Base-by-base conservation (phyloP, 1,140 invertebrate species). In the Saxidomus purpurata region DNA sequence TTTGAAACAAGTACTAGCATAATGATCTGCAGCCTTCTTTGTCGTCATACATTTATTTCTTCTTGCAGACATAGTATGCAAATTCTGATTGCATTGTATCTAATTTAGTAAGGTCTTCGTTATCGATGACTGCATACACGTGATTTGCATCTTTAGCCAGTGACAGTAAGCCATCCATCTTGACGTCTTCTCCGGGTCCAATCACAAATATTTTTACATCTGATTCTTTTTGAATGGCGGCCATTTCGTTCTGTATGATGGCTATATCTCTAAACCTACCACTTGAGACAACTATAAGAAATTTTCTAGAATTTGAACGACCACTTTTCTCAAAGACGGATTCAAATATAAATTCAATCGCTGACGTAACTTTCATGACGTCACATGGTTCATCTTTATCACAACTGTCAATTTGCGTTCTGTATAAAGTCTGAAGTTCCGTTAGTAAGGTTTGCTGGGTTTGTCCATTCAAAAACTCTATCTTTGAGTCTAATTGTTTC, bases 151-250 rank as follows among this genome's bases (percentile, higher is more conserved):
- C 22, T 4, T 74, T 17, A 36, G 69, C 69, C 34, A 74, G 6
- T 74, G 34, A 36, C 1, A 40, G 34, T 31, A 74, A 36, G 28
- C 63, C 63, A 25, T 69, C 25, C 28, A 69, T 69, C 17, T 69
- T 69, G 17, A 36, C 17, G 69, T 74, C 69, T 8, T 8, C 8
- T n/a, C 69, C 69, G 13, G 69, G 34, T 22, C 69, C 69, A 1
- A 74, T 74, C 6, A 43, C 69, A 74, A 74, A 74, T 36, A 74
- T 11, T 22, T 74, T 34, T 34, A 74, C 69, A 36, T 43, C 34
- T 34, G 28, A 40, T 11, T 36, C 34, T 2, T n/a, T 36, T 11
- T 36, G 34, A 36, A 74, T 31, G 25, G 69, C 69, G 8, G 19
- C 28, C 17, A 74, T 43, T 36, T 74, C 69, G 34, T n/a, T 36